Evolutionary conservation across 2,797 vertebrate species (phyloP).

Genomic region (Lycodopsis pacificus): DNA sequence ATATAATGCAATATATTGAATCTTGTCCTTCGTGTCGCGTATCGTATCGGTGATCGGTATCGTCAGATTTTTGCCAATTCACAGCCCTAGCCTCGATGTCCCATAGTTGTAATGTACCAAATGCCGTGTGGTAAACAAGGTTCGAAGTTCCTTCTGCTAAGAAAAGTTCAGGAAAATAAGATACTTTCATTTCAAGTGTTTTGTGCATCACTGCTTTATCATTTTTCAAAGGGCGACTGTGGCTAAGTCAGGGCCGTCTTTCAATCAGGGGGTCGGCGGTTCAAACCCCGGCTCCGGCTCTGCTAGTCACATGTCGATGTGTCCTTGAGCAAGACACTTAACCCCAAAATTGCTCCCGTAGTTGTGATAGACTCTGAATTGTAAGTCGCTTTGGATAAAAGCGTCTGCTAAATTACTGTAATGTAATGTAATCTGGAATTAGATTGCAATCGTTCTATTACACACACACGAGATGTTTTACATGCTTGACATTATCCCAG

Average conservation of each 20-base stretch:
- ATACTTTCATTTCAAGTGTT: neutral
- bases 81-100: neutral
- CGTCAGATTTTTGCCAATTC: neutral
- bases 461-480: neutral
- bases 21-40: neutral
- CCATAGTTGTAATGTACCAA: neutral
- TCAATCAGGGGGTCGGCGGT: too few relatives aligned
- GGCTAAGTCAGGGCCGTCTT: too few relatives aligned
- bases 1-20: neutral
- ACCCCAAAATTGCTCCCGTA: too few relatives aligned
- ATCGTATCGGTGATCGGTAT: neutral
- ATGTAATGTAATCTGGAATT: too few relatives aligned
- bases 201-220: neutral
- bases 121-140: neutral
- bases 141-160: neutral
- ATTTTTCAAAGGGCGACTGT: neutral
- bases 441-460: neutral
- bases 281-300: too few relatives aligned
- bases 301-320: too few relatives aligned
- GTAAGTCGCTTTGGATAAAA: too few relatives aligned
- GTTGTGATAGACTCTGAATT: too few relatives aligned
- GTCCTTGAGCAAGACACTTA: too few relatives aligned
- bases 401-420: too few relatives aligned
- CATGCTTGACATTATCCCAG: neutral
- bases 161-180: neutral